phyloP scores from a whole-genome alignment of 2,797 vertebrate species.

The Muraenolepis orangiensis region DNA sequence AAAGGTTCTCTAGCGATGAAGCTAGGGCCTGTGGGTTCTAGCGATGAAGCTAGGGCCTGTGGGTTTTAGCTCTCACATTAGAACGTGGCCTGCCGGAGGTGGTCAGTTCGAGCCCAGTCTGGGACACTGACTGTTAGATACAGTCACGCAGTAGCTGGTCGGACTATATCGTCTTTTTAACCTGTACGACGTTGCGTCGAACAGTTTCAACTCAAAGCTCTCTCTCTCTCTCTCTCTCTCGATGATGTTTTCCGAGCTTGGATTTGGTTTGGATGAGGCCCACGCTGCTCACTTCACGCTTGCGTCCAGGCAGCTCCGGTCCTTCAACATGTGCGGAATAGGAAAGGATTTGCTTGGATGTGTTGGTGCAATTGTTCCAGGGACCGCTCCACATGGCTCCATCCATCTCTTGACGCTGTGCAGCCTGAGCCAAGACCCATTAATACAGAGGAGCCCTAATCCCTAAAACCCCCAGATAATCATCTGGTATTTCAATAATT shows the following conservation, averaged over 20 bases:
- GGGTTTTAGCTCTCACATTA: too few relatives aligned
- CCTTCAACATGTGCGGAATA: background rate
- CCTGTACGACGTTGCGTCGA: too few relatives aligned
- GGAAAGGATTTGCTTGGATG: background rate
- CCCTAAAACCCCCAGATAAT: background rate
- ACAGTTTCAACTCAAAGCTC: too few relatives aligned
- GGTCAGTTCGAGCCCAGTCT: too few relatives aligned
- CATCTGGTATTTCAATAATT: background rate
- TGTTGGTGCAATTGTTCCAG: background rate
- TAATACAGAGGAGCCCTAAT: background rate
- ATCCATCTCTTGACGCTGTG: background rate
- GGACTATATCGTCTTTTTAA: too few relatives aligned
- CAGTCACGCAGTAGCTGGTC: too few relatives aligned
- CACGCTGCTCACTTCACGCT: background rate
- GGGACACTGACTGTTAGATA: too few relatives aligned
- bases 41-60: too few relatives aligned
- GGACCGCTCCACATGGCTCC: background rate
- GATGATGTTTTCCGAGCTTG: background rate
- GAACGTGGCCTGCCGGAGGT: too few relatives aligned
- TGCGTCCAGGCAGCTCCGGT: background rate
- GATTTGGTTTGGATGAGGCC: background rate
- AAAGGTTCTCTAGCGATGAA: too few relatives aligned
- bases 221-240: too few relatives aligned
- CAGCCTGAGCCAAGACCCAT: background rate
- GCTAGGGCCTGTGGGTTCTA: too few relatives aligned